Conservation (phyloP, 2,888 invertebrate species). For the Strigamia transsilvanica region DNA sequence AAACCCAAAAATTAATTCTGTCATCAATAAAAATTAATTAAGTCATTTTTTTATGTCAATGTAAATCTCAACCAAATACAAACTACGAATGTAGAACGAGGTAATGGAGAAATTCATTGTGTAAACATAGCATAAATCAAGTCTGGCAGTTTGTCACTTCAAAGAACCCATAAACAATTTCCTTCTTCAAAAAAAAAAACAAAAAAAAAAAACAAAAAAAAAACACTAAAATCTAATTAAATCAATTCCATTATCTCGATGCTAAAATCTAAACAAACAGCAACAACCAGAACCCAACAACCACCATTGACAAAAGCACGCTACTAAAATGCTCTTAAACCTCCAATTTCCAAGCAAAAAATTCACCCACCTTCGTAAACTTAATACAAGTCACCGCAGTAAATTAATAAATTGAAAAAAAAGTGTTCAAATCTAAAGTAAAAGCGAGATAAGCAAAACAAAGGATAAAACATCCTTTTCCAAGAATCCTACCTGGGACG, state of each 20-base stretch:
- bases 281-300: too few species aligned
- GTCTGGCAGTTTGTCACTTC: not conserved
- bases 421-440: not conserved
- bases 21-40: too few species aligned
- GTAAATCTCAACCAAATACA: not conserved
- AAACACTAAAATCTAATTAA: not conserved
- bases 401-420: not conserved
- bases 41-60: not conserved
- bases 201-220: not conserved
- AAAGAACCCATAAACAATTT: not conserved
- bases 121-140: not conserved
- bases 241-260: too few species aligned
- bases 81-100: not conserved
- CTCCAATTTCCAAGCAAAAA: too few species aligned
- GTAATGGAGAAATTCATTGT: not conserved
- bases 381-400: too few species aligned
- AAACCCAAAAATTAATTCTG: not conserved
- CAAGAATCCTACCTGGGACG: constrained; percentile 22
- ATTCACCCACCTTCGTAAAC: too few species aligned
- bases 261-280: too few species aligned
- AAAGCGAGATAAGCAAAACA: not conserved
- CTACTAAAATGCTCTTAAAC: too few species aligned
- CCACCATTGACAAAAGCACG: too few species aligned
- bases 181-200: not conserved
- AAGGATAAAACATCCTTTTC: constrained; percentile 4